Evolutionary conservation across 92 coral and sea anemone genomes (phyloP).

Genomic region (Parazoanthus atlanticus): DNA sequence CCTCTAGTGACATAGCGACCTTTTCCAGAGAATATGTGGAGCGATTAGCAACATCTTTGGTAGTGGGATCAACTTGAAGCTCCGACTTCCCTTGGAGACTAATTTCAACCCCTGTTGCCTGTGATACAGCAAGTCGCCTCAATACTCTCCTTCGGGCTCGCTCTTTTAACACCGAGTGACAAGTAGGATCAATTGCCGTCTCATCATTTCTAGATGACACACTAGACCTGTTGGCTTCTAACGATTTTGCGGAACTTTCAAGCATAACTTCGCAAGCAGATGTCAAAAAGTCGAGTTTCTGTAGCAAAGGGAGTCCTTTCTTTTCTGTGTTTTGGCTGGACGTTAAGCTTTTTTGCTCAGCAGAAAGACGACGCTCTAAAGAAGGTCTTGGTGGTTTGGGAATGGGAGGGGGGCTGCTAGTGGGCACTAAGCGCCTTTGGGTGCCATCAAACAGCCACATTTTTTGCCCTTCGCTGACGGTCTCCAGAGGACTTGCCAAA

Average conservation of each 20-base stretch:
- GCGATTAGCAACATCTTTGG: slow-evolving; percentile 55
- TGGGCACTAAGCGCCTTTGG: slow-evolving; percentile 58
- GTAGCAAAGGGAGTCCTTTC: slow-evolving; percentile 63
- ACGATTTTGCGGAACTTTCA: slow-evolving; percentile 33
- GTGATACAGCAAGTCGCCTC: slow-evolving; percentile 25
- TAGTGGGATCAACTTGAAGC: background rate
- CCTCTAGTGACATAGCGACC: slow-evolving; percentile 70
- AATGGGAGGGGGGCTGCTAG: slow-evolving; percentile 38
- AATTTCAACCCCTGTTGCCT: background rate
- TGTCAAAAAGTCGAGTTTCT: slow-evolving; percentile 80
- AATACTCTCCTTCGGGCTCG: slow-evolving; percentile 36
- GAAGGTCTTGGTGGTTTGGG: slow-evolving; percentile 40
- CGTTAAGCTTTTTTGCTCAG: slow-evolving; percentile 5
- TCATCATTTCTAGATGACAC: background rate
- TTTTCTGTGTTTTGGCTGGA: slow-evolving; percentile 5
- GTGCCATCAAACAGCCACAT: slow-evolving; percentile 81
- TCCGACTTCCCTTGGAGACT: slow-evolving; percentile 25
- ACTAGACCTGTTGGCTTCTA: background rate
- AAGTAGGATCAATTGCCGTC: background rate
- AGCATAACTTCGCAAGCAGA: slow-evolving; percentile 89
- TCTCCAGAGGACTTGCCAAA: slow-evolving; percentile 85
- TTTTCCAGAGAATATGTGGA: slow-evolving; percentile 82
- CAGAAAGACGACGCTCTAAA: slow-evolving; percentile 21
- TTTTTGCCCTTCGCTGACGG: slow-evolving; percentile 76
- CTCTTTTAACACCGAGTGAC: slow-evolving; percentile 21